These are phyloP conservation scores for Pseudolycoriella hygida DNA, from an alignment of 2,888 invertebrate genomes.

Conservation along the genomic window DNA sequence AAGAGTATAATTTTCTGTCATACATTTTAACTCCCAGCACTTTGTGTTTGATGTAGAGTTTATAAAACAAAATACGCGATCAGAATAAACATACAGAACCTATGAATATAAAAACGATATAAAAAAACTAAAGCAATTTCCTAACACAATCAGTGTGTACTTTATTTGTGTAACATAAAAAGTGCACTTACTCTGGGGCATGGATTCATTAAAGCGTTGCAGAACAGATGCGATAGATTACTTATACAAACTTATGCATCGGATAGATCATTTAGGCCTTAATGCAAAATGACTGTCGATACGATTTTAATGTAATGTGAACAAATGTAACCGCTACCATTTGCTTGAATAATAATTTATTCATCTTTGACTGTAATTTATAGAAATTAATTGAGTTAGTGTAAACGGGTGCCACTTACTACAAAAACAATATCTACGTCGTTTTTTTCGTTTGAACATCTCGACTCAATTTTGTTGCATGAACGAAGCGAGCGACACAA, in stretches of 20 bases:
- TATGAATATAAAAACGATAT: not conserved
- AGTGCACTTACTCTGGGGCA: not conserved
- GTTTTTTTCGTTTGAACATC: no score
- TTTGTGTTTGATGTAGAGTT: no score
- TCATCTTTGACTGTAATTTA: no score
- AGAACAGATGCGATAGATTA: not conserved
- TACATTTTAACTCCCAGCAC: not conserved
- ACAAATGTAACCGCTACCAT: not conserved
- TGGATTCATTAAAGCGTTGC: constrained; percentile 1
- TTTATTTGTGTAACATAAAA: not conserved
- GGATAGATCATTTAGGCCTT: not conserved
- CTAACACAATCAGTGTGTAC: constrained; percentile 1
- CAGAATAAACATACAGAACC: not conserved
- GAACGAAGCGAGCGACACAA: no score
- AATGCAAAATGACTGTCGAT: constrained; percentile 1
- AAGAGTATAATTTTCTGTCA: not conserved
- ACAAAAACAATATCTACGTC: no score
- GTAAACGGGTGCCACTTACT: no score
- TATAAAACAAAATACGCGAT: no score
- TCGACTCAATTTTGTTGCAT: no score
- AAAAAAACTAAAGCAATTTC: not conserved
- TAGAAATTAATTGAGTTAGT: no score
- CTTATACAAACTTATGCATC: no score
- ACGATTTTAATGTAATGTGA: not conserved
- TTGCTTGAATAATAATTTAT: not conserved